Base-by-base conservation (phyloP, 2,888 invertebrate genomes). In the Synergus japonicus region DNA sequence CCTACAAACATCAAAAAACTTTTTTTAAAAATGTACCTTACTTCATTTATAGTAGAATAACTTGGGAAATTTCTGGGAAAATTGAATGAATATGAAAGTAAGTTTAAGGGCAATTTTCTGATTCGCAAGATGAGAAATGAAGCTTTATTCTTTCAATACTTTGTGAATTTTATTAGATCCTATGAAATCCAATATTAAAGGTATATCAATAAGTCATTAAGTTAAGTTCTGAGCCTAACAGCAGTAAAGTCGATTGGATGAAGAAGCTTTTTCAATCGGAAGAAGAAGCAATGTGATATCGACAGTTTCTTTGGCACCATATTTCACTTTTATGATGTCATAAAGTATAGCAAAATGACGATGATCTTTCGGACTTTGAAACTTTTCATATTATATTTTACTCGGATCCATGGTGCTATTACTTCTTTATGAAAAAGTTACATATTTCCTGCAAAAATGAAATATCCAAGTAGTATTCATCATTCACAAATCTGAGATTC, bases 1-100 rank as follows among this genome's bases (percentile, higher is more conserved):
- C 87, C 91, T 91, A 83, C 29, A 46, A 77, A 79, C 22, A 29
- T 79, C 65, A 22, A 22, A 76, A 76, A n/a, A 43, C 8, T 15
- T 66, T 66, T 12, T 2, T 41, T 41, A 66, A 8, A n/a, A 54
- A 54, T n/a, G n/a, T 49, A 15, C 13, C 49, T 7, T 29, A 29
- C 3, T 29, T 29, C 3, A 29, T 29, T 29, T 3, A 29, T 29
- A 29, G 29, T 29, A 29, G 2, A 29, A 29, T 29, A 29, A 29
- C 29, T 29, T 29, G 29, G 29, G 29, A 29, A 29, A 29, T 29
- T 29, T 29, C 29, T 29, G 3, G 29, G 3, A 29, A 29, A 29
- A 29, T 29, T 29, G 3, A 29, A 29, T 29, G 29, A 29, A 29
- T 29, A 29, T 29, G 22, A 29, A 29, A 29, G 22, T 29, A 29